These are phyloP conservation scores for Mythimna pallens DNA, from an alignment of 2,888 invertebrate genomes.

Conservation along the genomic window DNA sequence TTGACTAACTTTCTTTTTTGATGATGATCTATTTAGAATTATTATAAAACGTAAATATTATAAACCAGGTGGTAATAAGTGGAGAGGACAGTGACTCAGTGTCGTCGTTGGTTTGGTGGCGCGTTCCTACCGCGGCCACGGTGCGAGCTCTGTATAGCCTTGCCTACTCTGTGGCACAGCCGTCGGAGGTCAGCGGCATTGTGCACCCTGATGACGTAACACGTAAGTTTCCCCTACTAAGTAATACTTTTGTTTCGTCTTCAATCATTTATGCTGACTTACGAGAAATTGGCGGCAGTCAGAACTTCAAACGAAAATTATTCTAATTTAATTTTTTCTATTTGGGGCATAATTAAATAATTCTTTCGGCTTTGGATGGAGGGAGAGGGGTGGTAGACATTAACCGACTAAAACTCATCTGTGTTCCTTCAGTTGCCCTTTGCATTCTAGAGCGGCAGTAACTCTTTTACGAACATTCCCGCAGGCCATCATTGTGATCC, in stretches of 20 bases:
- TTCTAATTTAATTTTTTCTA: background rate
- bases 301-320: background rate
- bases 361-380: too few relatives aligned
- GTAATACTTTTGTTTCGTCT: background rate
- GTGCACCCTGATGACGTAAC: slow-evolving; percentile 93
- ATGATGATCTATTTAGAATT: background rate
- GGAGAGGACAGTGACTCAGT: slow-evolving; percentile 83
- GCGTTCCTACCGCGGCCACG: slow-evolving; percentile 84
- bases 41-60: background rate
- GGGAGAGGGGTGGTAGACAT: too few relatives aligned
- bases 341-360: too few relatives aligned
- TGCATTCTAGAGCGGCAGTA: too few relatives aligned
- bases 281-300: background rate
- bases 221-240: slow-evolving; percentile 77
- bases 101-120: slow-evolving; percentile 85
- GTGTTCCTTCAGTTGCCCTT: too few relatives aligned
- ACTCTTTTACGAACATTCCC: too few relatives aligned
- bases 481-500: background rate
- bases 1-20: background rate
- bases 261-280: background rate
- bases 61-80: slow-evolving; percentile 82
- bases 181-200: slow-evolving; percentile 73
- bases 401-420: too few relatives aligned
- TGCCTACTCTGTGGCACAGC: slow-evolving; percentile 83
- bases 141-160: slow-evolving; percentile 86